Evolutionary conservation across 2,797 vertebrate genomes (phyloP).

Genomic region (Chelon auratus): DNA sequence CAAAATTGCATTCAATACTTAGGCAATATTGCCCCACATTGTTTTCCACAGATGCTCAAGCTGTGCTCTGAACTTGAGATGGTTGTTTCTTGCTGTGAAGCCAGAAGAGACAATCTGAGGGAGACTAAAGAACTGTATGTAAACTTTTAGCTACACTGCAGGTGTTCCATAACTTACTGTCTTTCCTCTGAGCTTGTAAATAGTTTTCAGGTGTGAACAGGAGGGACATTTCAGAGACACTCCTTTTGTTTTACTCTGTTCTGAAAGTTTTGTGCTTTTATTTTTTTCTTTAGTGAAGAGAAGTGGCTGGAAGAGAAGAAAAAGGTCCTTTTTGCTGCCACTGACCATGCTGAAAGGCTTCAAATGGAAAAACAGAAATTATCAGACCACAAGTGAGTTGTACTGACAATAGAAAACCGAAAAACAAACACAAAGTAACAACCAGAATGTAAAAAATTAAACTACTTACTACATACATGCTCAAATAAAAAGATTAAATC

Average conservation of each 20-base stretch:
- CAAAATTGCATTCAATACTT: not conserved
- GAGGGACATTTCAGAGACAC: not conserved
- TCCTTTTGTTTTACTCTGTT: not conserved
- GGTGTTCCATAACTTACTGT: not conserved
- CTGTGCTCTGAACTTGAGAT: constrained; percentile 87
- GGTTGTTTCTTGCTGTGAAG: constrained; percentile 79
- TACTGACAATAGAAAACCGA: not conserved
- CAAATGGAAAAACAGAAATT: constrained; percentile 68
- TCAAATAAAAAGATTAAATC: not conserved
- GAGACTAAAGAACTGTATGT: constrained; percentile 90
- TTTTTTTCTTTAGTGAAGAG: constrained; percentile 74
- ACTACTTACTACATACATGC: not conserved
- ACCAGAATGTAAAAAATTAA: not conserved
- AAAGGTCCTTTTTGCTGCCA: constrained; percentile 68
- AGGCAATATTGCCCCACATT: not conserved
- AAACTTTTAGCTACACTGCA: constrained; percentile 12
- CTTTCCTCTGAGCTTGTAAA: not conserved
- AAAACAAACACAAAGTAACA: not conserved
- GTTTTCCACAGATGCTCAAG: constrained; percentile 85
- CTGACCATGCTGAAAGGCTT: constrained; percentile 61
- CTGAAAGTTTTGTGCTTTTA: not conserved
- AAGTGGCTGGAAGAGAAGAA: constrained; percentile 83
- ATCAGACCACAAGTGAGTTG: constrained; percentile 75
- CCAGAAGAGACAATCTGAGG: constrained; percentile 85
- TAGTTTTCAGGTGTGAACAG: constrained; percentile 1